These are phyloP conservation scores for Ophioninae sp. DNA, from an alignment of 2,888 invertebrate genomes.

Conservation along the genomic window DNA sequence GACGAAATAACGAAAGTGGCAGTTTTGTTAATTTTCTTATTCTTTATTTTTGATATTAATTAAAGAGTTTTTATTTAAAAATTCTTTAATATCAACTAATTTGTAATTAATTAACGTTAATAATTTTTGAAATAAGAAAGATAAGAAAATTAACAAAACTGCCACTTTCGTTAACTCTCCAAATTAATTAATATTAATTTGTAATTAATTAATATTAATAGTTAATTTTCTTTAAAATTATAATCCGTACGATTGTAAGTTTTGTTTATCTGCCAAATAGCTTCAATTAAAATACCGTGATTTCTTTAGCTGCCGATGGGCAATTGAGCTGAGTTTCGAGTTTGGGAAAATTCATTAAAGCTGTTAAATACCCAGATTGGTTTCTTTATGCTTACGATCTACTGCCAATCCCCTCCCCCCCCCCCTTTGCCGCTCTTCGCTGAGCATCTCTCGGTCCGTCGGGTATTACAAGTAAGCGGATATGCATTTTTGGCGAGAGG, in stretches of 20 bases:
- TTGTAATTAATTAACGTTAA: too few species aligned
- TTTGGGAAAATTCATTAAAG: background rate
- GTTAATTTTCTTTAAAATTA: background rate
- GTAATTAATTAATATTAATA: too few species aligned
- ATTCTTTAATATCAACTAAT: too few species aligned
- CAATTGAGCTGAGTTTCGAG: background rate
- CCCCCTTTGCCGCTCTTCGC: background rate
- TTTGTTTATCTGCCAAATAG: background rate
- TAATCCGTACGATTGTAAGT: background rate
- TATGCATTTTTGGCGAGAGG: background rate
- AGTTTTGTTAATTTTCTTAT: too few species aligned
- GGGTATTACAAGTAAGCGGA: background rate
- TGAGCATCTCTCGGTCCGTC: background rate
- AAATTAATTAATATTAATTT: too few species aligned
- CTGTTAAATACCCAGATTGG: background rate
- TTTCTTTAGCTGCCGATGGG: background rate
- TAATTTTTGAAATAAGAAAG: too few species aligned
- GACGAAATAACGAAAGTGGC: too few species aligned
- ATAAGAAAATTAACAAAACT: too few species aligned
- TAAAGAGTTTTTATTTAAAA: too few species aligned
- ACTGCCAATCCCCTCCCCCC: background rate
- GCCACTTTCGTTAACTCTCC: too few species aligned
- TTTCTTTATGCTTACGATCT: background rate
- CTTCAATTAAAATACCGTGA: background rate
- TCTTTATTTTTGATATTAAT: background rate